phyloP scores from a whole-genome alignment of 2,797 vertebrate species.

The Pelodytes ibericus region DNA sequence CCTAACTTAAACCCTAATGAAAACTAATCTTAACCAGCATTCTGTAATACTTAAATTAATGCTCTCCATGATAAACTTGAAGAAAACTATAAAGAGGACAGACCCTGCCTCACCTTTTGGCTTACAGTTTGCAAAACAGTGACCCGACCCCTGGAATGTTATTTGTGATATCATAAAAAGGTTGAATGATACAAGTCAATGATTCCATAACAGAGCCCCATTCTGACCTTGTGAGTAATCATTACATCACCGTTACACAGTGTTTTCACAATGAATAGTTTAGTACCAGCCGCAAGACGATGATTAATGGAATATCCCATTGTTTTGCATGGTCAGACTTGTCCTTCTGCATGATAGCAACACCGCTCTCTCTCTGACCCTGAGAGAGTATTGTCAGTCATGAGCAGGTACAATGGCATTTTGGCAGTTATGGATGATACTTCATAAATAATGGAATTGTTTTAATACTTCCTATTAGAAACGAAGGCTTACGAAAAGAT shows the following conservation, averaged over 20 bases:
- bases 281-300: conserved; percentile 18
- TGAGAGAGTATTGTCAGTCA: conserved; percentile 14
- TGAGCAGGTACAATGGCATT: conserved; percentile 6
- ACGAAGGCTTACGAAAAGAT: conserved; percentile 28
- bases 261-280: conserved; percentile 17
- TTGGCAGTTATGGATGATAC: conserved; percentile 30
- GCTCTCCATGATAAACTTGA: no score
- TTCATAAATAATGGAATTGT: conserved; percentile 17
- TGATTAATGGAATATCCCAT: conserved; percentile 35
- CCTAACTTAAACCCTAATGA: no score
- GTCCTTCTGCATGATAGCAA: not conserved
- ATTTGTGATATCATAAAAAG: conserved; percentile 36
- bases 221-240: not conserved
- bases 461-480: conserved; percentile 27
- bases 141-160: conserved; percentile 23
- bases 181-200: conserved; percentile 43
- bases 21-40: no score
- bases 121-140: not conserved
- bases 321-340: conserved; percentile 33
- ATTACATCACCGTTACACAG: conserved; percentile 6
- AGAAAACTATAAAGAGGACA: no score
- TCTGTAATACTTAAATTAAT: no score
- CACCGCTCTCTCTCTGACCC: conserved; percentile 13
- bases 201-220: not conserved
- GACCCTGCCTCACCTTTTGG: no score